A percentile compares a stretch with the other conserved stretches of the same genome.
phyloP scores from a whole-genome alignment of 2,888 invertebrate species.

The Formica aserva region DNA sequence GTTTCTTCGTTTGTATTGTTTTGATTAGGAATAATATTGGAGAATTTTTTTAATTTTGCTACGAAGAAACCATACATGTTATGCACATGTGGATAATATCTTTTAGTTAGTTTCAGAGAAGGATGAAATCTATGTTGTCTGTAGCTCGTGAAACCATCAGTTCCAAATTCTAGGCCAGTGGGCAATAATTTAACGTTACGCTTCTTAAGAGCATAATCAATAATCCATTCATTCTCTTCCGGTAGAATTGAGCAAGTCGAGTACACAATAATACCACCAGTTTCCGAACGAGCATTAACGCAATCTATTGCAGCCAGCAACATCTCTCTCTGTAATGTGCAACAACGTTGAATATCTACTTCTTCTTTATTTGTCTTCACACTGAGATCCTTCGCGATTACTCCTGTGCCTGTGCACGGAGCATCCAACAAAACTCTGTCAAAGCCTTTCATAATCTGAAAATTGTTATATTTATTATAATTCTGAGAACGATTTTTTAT shows the following conservation, averaged over 20 bases:
- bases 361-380: constrained; percentile 97
- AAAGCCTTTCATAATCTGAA: constrained; percentile 94
- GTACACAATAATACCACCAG: constrained; percentile 98
- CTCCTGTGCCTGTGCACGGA: constrained; percentile 99
- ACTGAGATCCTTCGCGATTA: constrained; percentile 98
- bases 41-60: constrained; percentile 98
- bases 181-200: constrained; percentile 97
- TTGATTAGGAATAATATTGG: constrained; percentile 89
- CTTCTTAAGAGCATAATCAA: constrained; percentile 97
- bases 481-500: constrained; percentile 28
- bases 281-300: constrained; percentile 95
- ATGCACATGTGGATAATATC: constrained; percentile 99
- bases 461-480: constrained; percentile 21
- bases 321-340: constrained; percentile 96
- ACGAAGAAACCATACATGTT: constrained; percentile 99
- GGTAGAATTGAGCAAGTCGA: constrained; percentile 99
- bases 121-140: constrained; percentile 95
- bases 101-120: constrained; percentile 93
- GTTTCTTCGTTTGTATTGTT: constrained; percentile 62
- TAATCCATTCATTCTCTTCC: constrained; percentile 99
- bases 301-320: constrained; percentile 98
- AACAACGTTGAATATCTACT: constrained; percentile 95
- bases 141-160: constrained; percentile 97
- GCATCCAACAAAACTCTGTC: constrained; percentile 98
- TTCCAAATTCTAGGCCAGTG: constrained; percentile 97